These are phyloP conservation scores for Microtus montanus DNA, from an alignment of 2,113 vertebrate species.

Conservation along the genomic window DNA sequence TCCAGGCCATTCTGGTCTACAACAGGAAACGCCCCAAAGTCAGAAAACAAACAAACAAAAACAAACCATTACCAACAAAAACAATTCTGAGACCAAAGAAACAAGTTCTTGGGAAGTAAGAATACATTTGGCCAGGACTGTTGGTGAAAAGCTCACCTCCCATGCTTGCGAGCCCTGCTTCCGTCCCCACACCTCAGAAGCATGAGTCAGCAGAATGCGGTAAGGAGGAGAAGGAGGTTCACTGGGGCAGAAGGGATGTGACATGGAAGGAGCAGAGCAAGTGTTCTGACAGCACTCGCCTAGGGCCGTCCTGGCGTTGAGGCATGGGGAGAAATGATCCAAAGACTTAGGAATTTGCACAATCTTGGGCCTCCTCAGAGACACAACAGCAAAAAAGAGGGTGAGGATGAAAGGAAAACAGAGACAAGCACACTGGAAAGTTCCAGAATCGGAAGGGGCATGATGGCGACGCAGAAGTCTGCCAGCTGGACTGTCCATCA, in stretches of 20 bases:
- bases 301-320: neutral
- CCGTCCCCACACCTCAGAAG: neutral
- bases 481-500: neutral
- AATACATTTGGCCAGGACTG: neutral
- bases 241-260: neutral
- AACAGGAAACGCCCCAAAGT: neutral
- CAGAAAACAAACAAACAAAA: neutral
- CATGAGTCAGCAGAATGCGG: neutral
- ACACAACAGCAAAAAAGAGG: neutral
- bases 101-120: neutral
- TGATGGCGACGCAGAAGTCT: neutral
- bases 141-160: neutral
- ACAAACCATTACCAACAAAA: neutral
- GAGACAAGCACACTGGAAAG: neutral
- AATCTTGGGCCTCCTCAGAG: neutral
- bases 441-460: neutral
- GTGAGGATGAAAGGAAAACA: neutral
- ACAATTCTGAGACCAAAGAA: neutral
- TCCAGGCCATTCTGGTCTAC: neutral
- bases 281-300: neutral
- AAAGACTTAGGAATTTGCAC: neutral
- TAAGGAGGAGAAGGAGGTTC: neutral
- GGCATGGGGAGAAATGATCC: neutral
- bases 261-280: neutral
- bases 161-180: fast-evolving